These are phyloP conservation scores for Lasioglossum malachurum DNA, from an alignment of 2,888 invertebrate species.

Conservation along the genomic window DNA sequence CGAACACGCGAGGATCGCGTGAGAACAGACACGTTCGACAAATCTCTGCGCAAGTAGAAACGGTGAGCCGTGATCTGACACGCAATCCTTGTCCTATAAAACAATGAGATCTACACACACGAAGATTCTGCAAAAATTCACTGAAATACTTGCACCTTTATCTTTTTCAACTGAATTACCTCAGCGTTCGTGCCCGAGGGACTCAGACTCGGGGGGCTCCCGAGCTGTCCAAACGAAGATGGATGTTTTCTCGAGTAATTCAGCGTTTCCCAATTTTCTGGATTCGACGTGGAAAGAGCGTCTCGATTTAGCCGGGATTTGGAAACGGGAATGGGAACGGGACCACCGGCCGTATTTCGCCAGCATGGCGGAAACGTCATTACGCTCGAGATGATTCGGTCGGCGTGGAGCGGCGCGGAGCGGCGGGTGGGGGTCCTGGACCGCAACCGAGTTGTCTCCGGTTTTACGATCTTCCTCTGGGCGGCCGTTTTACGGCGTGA, in stretches of 20 bases:
- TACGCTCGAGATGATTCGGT: neutral
- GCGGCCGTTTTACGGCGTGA: slow-evolving; percentile 57
- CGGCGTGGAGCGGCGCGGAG: neutral
- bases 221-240: neutral
- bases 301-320: neutral
- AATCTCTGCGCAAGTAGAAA: neutral
- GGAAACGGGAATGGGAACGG: slow-evolving; percentile 7
- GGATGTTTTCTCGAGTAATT: neutral
- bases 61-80: too few relatives aligned
- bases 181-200: too few relatives aligned
- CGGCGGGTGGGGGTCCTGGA: neutral
- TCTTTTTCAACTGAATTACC: too few relatives aligned
- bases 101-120: too few relatives aligned
- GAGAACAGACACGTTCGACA: neutral
- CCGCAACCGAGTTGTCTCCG: slow-evolving; percentile 32
- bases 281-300: neutral
- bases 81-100: too few relatives aligned
- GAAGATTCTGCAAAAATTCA: neutral
- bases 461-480: slow-evolving; percentile 53
- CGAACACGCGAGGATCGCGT: neutral
- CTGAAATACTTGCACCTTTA: neutral
- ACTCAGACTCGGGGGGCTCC: neutral
- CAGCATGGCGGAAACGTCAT: slow-evolving; percentile 1
- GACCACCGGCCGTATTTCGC: neutral
- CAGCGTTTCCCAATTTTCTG: neutral